Evolutionary conservation across 2,797 vertebrate species (phyloP), one percentile per base, ranked within the genome.

Genomic region (Malurus splendens): DNA sequence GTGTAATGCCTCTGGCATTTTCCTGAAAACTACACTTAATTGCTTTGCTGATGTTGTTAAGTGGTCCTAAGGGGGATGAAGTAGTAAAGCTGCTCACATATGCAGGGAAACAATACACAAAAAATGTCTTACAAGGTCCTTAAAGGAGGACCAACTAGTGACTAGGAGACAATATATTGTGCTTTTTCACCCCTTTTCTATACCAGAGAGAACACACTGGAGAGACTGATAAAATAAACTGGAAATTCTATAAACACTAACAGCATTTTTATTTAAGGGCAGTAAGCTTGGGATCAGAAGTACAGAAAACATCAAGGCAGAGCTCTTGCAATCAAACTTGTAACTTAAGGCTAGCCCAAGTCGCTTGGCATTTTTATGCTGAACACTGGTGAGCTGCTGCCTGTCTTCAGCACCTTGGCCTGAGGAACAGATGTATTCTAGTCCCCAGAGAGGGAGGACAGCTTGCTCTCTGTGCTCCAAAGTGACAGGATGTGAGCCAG

Each of bases 31-130:
- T 91, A 92, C 95, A 95, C 96, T 97, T 98, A 97, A 98, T 97
- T 97, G 97, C 97, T 97, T 97, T 97, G 96, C 96, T 97, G 97
- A 97, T 97, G 96, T 97, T 97, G 97, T 97, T 97, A 97, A 98
- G 96, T 97, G 96, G 96, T 96, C 97, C 97, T 96, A 86, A 87
- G 96, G 96, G 97, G 95, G 73, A 87, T 90, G 83, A 91, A 94
- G 90, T 83, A 95, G 96, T 93, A 94, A 95, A 77, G 82, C 94
- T 97, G 94, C 95, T 96, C 95, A 96, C 93, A 93, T 95, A 95
- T 81, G 93, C 94, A 68, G 75, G 91, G 92, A 96, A 97, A 97
- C 92, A 93, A 94, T 94, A 88, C 94, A 95, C 95, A 83, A 74
- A 93, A 94, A 94, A 90, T 94, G 93, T 94, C 95, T 96, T 97